Base-by-base conservation (phyloP, 2,888 invertebrate genomes). In the Merodon equestris region DNA sequence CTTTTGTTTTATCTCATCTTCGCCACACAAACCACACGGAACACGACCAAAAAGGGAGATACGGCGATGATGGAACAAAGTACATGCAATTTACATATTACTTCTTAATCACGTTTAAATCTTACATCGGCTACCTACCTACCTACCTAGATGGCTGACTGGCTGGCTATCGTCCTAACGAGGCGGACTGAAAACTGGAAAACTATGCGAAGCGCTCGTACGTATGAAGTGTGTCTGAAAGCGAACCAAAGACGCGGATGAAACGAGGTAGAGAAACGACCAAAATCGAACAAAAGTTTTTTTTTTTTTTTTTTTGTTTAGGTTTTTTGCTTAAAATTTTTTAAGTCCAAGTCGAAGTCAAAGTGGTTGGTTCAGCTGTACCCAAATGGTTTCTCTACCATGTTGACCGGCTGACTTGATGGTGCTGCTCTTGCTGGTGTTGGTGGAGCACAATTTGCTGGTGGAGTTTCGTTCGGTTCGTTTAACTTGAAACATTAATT, bases 401-500 rank as follows among this genome's bases (percentile, higher is more conserved):
- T 40, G 10, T 3, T 3, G 1, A n/a, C n/a, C 9, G 40, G 10
- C n/a, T 10, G 60, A 48, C 44, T 47, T 47, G 17, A 42, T n/a
- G 64, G 14, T 38, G 14, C 27, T 48, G 38, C 9, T 36, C 34
- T 36, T n/a, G 47, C 19, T 58, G 54, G n/a, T 19, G 27, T 38
- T 68, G 45, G 14, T 36, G 42, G 44, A 38, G 38, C 54, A 61
- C 19, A 48, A 48, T 17, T 51, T 51, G 51, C 51, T n/a, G 34
- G 51, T 57, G 61, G 60, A 47, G 75, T 60, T 76, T 19, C 73
- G 15, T 74, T 64, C 73, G 79, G 64, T 79, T 79, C 79, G 79
- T 79, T 79, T 79, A 74, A 79, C 79, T 64, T 64, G 74, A 70
- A 79, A 79, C 79, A 79, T 79, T 79, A 79, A 79, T 79, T 79